These are phyloP conservation scores for Passer domesticus DNA, from an alignment of 2,113 vertebrate species.

Conservation along the genomic window DNA sequence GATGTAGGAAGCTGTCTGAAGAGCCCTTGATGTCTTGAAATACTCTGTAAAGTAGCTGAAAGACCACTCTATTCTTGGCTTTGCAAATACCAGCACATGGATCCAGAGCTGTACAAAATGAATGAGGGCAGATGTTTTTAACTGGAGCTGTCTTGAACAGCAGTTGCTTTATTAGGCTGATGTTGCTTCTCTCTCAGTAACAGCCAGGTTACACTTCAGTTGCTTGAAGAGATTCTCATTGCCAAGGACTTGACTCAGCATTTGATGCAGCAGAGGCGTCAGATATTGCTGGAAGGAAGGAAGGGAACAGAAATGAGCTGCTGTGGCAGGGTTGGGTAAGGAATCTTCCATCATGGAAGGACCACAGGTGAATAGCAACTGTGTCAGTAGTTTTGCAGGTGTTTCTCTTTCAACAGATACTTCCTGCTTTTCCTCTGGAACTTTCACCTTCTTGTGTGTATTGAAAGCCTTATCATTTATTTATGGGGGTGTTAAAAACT, in stretches of 20 bases:
- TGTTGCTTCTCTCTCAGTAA: neutral
- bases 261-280: neutral
- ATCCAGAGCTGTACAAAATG: neutral
- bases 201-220: neutral
- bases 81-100: neutral
- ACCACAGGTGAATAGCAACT: neutral
- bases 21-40: slow-evolving; percentile 13
- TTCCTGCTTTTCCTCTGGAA: neutral
- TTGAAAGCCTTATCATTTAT: neutral
- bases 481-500: neutral
- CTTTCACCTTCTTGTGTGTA: neutral
- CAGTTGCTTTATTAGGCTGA: neutral
- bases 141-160: neutral
- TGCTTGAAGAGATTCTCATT: slow-evolving; percentile 14
- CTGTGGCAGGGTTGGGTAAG: neutral
- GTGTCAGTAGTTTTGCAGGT: neutral
- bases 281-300: neutral
- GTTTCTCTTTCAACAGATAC: neutral
- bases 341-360: neutral
- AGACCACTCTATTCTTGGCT: neutral
- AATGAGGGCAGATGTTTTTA: neutral
- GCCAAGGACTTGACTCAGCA: neutral
- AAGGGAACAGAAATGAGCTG: neutral
- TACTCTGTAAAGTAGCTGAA: slow-evolving; percentile 11
- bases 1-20: neutral